These are phyloP conservation scores for Decapterus maruadsi DNA, from an alignment of 2,797 vertebrate genomes.

Conservation along the genomic window DNA sequence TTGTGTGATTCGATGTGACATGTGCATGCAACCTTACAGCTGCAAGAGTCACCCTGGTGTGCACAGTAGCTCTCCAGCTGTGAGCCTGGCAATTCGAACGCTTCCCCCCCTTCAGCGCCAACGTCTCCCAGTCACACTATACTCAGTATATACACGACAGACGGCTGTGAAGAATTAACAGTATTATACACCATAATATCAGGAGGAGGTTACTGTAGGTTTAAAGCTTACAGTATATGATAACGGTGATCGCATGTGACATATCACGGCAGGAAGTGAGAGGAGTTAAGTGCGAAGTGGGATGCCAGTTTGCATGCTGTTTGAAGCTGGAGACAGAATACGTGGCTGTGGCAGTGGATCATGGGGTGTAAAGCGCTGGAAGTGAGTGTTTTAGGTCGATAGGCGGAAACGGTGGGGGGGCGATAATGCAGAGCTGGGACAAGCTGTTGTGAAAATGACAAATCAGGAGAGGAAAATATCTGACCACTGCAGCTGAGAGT, in stretches of 20 bases:
- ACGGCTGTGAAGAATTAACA: not conserved
- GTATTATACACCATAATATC: not conserved
- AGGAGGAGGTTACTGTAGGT: not conserved
- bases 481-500: not conserved
- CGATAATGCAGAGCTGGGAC: not conserved
- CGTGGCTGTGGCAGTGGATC: conserved; percentile 15
- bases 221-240: not conserved
- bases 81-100: conserved; percentile 40
- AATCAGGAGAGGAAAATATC: not conserved
- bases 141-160: not conserved
- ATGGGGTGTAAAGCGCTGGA: conserved; percentile 36
- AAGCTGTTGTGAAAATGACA: not conserved
- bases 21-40: conserved; percentile 67
- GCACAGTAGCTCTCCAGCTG: conserved; percentile 56
- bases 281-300: conserved; percentile 49
- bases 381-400: conserved; percentile 10
- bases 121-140: too few species aligned
- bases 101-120: conserved; percentile 1
- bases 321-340: conserved; percentile 5
- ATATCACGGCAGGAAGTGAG: conserved; percentile 63
- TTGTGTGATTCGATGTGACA: conserved; percentile 61
- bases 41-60: conserved; percentile 45
- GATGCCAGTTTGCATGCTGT: conserved; percentile 27
- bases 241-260: conserved; percentile 27
- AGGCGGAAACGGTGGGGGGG: not conserved